Base-by-base conservation (phyloP, 2,797 vertebrate genomes). In the Gambusia yucatana region DNA sequence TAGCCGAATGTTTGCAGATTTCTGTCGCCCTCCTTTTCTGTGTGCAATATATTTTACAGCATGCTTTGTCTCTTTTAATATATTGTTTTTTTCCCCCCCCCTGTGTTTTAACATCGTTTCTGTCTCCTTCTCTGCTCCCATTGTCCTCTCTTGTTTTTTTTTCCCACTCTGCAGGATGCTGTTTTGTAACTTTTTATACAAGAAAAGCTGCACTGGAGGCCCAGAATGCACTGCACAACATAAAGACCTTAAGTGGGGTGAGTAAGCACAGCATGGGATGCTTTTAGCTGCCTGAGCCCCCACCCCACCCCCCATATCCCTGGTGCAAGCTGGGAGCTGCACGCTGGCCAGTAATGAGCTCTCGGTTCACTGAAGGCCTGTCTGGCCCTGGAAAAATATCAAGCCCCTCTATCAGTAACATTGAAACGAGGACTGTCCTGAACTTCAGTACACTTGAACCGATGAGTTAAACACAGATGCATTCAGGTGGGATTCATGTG, bases 171-270 rank as follows among this genome's bases (percentile, higher is more conserved):
- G 88, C 97, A 99, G 98, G 98, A 96, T 99, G 98, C 98, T 99
- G 98, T 98, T 99, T 99, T 97, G 97, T 99, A 97, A 99, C 98
- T 92, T 99, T 98, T 98, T 99, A 98, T 97, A 99, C 98, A 94
- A 97, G 97, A 96, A 99, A 99, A 97, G 97, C 98, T 93, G 98
- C 98, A 96, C 97, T 98, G 95, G 98, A 98, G 94, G 98, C 98
- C 96, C 98, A 99, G 97, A 99, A 98, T 96, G 98, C 97, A 94
- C 96, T 98, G 96, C 98, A 99, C 97, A 98, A 99, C 97, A 98
- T 98, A 97, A 99, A 99, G 97, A 99, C 98, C 96, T 98, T 99
- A 98, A 97, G 96, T 97, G 98, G 97, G 98, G 98, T 99, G 97
- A 99, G 98, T 98, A 95, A 91, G 88, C 84, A 77, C 89, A 87